Evolutionary conservation across 2,888 invertebrate genomes (phyloP), one percentile per base, ranked within the genome.

Genomic region (Drosophila hamatofila): DNA sequence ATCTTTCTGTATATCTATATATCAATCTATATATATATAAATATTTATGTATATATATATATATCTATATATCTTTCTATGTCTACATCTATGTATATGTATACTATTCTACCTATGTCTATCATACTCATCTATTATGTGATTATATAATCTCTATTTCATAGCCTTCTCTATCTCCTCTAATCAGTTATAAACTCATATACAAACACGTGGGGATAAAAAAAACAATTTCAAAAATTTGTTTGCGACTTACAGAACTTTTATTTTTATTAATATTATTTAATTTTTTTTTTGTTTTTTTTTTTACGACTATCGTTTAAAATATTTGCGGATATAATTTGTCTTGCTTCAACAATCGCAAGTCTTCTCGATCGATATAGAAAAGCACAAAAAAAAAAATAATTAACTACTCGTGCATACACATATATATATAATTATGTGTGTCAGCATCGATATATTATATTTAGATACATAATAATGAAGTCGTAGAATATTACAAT

Each of bases 171-270:
- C 16, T 16, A 8, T 25, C 3, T 3, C 23, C 16, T 44, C n/a
- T 18, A 3, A 30, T 30, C 30, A 1, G 30, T 18, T 27, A 18
- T 18, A 30, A 18, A 7, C 16, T 12, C 12, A 30, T 48, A 27
- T 48, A 6, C 2, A 41, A 11, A 18, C 16, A 6, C n/a, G n/a
- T n/a, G n/a, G n/a, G n/a, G n/a, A 23, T n/a, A 11, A 33, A 0
- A 14, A 49, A 49, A 18, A 14, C 12, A n/a, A n/a, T 18, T 6
- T 30, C 18, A 44, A n/a, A 49, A 30, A n/a, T 27, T 1, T 1
- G 11, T 60, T 61, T 72, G 48, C 23, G 18, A 41, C 44, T 62
- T 73, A 58, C 18, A 66, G 66, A 64, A 52, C 11, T 30, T 51
- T 35, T 52, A 16, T 39, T 41, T 25, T 48, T 11, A 16, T 46